Conservation (phyloP, 2,113 vertebrate species). For the Eclectus roratus region DNA sequence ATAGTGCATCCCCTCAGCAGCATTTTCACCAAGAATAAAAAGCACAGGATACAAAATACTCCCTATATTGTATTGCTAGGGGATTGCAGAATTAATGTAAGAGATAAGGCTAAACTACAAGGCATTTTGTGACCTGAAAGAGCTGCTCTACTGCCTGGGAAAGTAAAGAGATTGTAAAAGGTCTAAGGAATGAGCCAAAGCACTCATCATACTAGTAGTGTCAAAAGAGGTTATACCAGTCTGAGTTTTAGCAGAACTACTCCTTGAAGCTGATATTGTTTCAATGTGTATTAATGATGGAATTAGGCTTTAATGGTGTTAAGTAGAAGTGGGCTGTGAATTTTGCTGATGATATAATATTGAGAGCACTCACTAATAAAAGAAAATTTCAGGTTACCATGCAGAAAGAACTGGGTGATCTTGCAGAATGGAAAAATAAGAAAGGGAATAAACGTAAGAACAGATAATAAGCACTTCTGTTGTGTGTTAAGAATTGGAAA, state of each 20-base stretch:
- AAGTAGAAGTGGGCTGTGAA: neutral
- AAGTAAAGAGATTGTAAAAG: neutral
- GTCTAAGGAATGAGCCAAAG: neutral
- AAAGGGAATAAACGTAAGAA: neutral
- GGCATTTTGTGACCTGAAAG: neutral
- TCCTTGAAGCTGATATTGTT: neutral
- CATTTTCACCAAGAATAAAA: neutral
- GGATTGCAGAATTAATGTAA: neutral
- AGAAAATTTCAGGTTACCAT: neutral
- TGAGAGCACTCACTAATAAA: neutral
- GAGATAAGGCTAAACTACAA: neutral
- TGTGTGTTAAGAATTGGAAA: neutral
- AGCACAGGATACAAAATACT: neutral
- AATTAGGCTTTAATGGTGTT: neutral
- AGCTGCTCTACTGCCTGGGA: neutral
- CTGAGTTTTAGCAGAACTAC: neutral
- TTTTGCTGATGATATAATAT: neutral
- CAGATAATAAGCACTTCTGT: neutral
- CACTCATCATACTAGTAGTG: neutral
- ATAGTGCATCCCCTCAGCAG: neutral
- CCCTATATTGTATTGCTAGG: neutral
- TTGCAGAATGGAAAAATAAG: neutral
- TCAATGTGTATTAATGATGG: conserved; percentile 14
- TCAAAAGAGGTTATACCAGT: neutral
- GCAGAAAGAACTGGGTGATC: neutral